phyloP scores from a whole-genome alignment of 2,113 vertebrate species.

The Podarcis raffonei region DNA sequence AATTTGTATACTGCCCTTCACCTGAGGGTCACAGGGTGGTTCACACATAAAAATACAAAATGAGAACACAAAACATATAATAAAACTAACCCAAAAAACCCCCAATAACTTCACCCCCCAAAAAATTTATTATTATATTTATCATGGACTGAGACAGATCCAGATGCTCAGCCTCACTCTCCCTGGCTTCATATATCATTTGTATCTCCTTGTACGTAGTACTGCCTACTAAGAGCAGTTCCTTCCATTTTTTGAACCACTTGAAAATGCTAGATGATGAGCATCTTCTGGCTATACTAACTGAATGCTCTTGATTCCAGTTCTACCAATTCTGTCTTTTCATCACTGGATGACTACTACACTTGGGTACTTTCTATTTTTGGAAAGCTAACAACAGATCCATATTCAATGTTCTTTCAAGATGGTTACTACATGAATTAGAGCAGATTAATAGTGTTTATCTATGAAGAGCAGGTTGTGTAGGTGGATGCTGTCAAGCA shows the following conservation, averaged over 20 bases:
- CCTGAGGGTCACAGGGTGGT: too few species aligned
- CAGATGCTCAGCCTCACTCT: too few species aligned
- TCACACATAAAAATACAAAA: too few species aligned
- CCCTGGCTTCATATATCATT: too few species aligned
- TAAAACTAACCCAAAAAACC: too few species aligned
- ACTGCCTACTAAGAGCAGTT: not conserved
- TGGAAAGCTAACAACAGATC: not conserved
- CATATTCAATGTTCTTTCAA: constrained; percentile 14
- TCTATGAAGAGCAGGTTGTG: not conserved
- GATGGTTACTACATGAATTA: not conserved
- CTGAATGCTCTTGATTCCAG: not conserved
- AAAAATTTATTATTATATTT: too few species aligned
- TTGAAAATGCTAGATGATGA: not conserved
- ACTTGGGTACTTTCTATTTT: not conserved
- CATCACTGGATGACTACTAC: not conserved
- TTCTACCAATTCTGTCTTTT: not conserved
- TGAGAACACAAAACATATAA: too few species aligned
- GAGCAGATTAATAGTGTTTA: constrained; percentile 10
- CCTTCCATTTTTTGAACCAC: not conserved
- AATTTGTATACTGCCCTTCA: too few species aligned
- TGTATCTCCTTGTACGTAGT: too few species aligned
- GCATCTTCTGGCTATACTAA: not conserved
- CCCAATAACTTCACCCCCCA: too few species aligned
- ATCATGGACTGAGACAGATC: too few species aligned
- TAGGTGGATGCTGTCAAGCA: not conserved